Base-by-base conservation (phyloP, 2,888 invertebrate genomes). In the Aspidapion aeneum region DNA sequence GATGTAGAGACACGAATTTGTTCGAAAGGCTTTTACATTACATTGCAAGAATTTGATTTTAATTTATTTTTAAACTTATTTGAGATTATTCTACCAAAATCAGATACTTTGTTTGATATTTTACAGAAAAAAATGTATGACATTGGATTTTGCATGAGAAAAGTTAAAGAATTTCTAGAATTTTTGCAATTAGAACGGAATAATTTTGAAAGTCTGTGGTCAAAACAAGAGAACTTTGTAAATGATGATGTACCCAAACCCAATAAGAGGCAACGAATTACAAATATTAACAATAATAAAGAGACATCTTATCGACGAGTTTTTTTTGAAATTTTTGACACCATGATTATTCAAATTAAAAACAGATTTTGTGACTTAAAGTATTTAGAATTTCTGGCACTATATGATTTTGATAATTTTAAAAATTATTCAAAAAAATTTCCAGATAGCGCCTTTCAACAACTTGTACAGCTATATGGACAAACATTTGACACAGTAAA, bases 41-140 rank as follows among this genome's bases (percentile, higher is more conserved):
- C 21, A 12, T 64, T 19, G 49, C 60, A 61, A 48, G 56, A 63
- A 49, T 67, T 66, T 63, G 57, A 68, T 55, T 67, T 65, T 60
- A 63, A 62, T 57, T 66, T 70, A 60, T 65, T 69, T 21, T 55
- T 67, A 20, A 50, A 60, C 21, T 17, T 70, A 35, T 70, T 69
- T 63, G 19, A 21, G 35, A 21, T 57, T 60, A 57, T 57, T 61
- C 61, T 60, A 49, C 61, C 62, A 58, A 62, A 62, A 59, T 60
- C 62, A 62, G 58, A 62, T 50, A 59, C 20, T 21, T 58, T 62
- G 18, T 59, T 49, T 58, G 50, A 62, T 58, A 62, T 62, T 58
- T 60, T 62, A 52, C 62, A 59, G 52, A 58, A 2, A 59, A 60
- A 62, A 59, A 62, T 57, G 18, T 57, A 58, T 58, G 49, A 62